phyloP scores from a whole-genome alignment of 2,113 vertebrate species.

The Erinaceus europaeus region DNA sequence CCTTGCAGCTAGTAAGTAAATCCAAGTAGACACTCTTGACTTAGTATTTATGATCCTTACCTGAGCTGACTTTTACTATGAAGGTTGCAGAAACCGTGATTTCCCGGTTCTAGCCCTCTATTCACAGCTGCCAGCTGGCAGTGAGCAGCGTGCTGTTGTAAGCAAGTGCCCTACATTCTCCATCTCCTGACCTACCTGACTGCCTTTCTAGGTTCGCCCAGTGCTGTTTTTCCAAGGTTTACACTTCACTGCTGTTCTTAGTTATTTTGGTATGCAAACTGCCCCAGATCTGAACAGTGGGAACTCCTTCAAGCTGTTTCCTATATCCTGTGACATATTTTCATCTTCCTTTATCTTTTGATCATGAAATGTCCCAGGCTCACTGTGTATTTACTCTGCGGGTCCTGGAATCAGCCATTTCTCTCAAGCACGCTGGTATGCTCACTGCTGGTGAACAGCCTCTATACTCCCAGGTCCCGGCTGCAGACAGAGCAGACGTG shows the following conservation, averaged over 20 bases:
- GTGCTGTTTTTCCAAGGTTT: neutral
- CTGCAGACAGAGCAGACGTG: neutral
- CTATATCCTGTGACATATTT: neutral
- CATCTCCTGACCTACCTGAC: neutral
- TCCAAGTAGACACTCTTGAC: neutral
- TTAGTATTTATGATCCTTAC: neutral
- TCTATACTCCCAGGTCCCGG: neutral
- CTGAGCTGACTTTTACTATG: neutral
- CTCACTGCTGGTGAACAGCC: neutral
- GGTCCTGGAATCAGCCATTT: neutral
- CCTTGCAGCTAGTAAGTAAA: conserved; percentile 13
- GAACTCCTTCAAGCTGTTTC: neutral
- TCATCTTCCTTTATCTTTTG: neutral
- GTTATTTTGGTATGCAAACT: neutral
- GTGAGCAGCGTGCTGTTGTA: neutral
- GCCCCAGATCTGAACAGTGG: neutral
- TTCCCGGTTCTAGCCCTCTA: neutral
- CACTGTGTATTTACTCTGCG: neutral
- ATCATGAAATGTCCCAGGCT: neutral
- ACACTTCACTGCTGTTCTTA: neutral
- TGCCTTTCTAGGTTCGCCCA: neutral
- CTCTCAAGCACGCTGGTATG: neutral
- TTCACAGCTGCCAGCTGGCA: neutral
- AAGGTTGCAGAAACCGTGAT: neutral
- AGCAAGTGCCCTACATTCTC: neutral